Base-by-base conservation (phyloP, 2,888 invertebrate species). In the Gibbula magus region DNA sequence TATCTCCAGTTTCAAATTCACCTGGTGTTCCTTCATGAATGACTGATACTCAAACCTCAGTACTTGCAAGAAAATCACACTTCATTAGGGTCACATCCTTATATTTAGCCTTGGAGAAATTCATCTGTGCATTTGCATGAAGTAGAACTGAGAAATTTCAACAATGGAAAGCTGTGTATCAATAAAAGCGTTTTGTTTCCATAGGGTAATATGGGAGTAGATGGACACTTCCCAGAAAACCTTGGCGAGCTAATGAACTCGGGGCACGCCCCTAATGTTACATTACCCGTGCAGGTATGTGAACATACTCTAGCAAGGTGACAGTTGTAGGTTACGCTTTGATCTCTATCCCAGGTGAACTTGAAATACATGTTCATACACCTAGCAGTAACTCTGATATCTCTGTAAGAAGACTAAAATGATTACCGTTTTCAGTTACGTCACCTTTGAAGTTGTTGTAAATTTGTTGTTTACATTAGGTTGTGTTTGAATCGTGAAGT, bases 261-360 rank as follows among this genome's bases (percentile, higher is more conserved):
- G 88, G 96, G 96, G 74, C 96, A 97, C 84, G 97, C 97, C 5
- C 97, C 97, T 77, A 98, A 98, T 93, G 98, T 98, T 78, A 95
- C 97, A 82, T 94, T 98, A 85, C 96, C 96, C 92, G 94, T 94
- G 18, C 88, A 88, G 88, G 89, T 90, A 78, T 78, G 84, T 77
- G 70, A 32, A 56, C 45, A 45, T 45, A 56, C 25, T 39, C 16
- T 8, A 35, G 35, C 20, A 18, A 20, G 39, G 32, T 70, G 35
- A 29, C 70, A 35, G 29, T 70, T 35, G 39, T 70, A 70, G 70
- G 39, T 35, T 70, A 39, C 18, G 16, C 67, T 35, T 29, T 70
- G 29, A 70, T 32, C 45, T 45, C 70, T 35, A 70, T 29, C 70
- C 70, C 70, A 70, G 70, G 70, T 70, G 70, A 70, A 70, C 70